phyloP scores from a whole-genome alignment of 37 sponge, comb jelly and placozoan genomes.

The Lycopodina hypogea region DNA sequence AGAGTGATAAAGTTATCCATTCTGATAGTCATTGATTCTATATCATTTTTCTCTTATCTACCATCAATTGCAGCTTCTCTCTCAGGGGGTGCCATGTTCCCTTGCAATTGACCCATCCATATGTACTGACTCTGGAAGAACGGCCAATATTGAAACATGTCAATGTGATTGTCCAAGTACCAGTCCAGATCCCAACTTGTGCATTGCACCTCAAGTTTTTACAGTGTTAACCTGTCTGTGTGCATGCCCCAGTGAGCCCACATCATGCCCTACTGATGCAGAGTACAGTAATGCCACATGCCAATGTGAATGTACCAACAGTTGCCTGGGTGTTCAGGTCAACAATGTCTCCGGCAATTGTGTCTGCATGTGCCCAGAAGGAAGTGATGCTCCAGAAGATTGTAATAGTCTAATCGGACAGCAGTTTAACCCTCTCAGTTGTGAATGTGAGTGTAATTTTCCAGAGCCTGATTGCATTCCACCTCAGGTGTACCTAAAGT shows the following conservation, averaged over 20 bases:
- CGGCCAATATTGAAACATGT: not conserved
- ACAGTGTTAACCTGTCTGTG: not conserved
- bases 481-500: slow-evolving; percentile 18
- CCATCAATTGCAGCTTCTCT: not conserved
- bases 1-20: no score
- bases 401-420: not conserved
- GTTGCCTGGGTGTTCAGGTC: slow-evolving; percentile 4
- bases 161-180: not conserved
- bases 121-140: not conserved
- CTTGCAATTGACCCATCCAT: not conserved
- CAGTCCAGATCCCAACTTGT: slow-evolving; percentile 1
- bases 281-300: slow-evolving; percentile 13
- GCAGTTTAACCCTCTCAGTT: slow-evolving; percentile 8
- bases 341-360: slow-evolving; percentile 6
- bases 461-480: slow-evolving; percentile 10
- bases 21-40: no score
- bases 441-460: slow-evolving; percentile 48
- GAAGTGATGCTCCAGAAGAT: not conserved
- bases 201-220: slow-evolving; percentile 11
- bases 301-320: slow-evolving; percentile 25
- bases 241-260: slow-evolving; percentile 20
- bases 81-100: not conserved
- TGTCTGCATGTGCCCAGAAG: slow-evolving; percentile 25
- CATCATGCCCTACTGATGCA: not conserved
- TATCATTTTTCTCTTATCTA: no score